Evolutionary conservation across 1,140 invertebrate genomes (phyloP).

Genomic region (Drosophila pectinifera): DNA sequence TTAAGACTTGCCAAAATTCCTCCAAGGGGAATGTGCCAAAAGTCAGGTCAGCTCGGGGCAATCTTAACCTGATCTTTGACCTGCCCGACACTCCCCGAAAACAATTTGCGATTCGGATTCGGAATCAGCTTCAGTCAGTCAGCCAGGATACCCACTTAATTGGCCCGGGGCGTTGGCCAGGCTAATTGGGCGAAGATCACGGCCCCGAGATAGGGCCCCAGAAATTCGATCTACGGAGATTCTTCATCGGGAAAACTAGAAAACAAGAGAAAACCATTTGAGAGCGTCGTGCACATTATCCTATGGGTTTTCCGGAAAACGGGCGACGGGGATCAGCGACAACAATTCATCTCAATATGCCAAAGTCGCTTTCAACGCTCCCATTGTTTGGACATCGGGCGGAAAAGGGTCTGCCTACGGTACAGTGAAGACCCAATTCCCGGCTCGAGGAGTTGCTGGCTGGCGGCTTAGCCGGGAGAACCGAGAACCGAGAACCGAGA

Average conservation of each 20-base stretch:
- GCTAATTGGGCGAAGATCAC: conserved; percentile 45
- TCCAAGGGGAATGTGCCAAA: conserved; percentile 28
- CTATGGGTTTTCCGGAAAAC: conserved; percentile 8
- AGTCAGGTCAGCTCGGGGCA: conserved; percentile 20
- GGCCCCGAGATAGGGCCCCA: conserved; percentile 5
- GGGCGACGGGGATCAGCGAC: conserved; percentile 28
- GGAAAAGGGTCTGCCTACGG: conserved; percentile 32
- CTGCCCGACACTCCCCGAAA: conserved; percentile 23
- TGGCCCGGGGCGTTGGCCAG: conserved; percentile 46
- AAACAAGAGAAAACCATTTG: not conserved
- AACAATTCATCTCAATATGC: conserved; percentile 82
- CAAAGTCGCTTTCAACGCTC: conserved; percentile 77
- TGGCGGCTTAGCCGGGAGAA: conserved; percentile 33
- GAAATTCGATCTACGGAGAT: conserved; percentile 37
- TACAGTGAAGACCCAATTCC: conserved; percentile 45
- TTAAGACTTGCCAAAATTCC: not conserved
- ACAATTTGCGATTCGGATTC: conserved; percentile 33
- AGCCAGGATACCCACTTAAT: conserved; percentile 32
- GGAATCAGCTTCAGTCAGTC: not conserved
- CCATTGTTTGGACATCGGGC: conserved; percentile 78
- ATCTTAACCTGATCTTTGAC: conserved; percentile 42
- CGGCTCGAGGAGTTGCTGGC: conserved; percentile 41
- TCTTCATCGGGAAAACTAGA: not conserved
- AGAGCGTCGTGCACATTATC: not conserved
- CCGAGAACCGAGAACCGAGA: not conserved